phyloP scores from a whole-genome alignment of 2,797 vertebrate species.

The Esox lucius region DNA sequence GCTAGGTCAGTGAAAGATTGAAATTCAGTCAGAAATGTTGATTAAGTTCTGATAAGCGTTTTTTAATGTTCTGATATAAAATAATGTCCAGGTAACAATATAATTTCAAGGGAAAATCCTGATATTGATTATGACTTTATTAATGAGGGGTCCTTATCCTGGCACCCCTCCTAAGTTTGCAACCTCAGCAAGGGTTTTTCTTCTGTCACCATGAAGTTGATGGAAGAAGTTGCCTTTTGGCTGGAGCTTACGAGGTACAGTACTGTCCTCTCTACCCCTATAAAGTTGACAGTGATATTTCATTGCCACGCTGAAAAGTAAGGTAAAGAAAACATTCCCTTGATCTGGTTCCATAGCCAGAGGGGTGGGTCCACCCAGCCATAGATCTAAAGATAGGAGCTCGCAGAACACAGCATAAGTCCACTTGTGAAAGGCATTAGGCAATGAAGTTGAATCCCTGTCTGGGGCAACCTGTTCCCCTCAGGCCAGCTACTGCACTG shows the following conservation, averaged over 20 bases:
- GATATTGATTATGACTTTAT: not conserved
- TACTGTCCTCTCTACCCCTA: not conserved
- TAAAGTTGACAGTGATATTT: slow-evolving; percentile 44
- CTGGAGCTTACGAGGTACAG: not conserved
- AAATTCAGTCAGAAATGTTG: not conserved
- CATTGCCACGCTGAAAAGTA: slow-evolving; percentile 53
- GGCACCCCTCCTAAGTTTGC: not conserved
- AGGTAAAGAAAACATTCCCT: slow-evolving; percentile 46
- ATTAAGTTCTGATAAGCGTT: not conserved
- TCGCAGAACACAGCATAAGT: slow-evolving; percentile 25
- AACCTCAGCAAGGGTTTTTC: slow-evolving; percentile 42
- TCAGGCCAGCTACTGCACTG: not conserved
- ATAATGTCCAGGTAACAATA: not conserved
- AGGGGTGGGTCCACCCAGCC: not conserved
- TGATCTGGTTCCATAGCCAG: slow-evolving; percentile 31
- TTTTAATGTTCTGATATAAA: not conserved
- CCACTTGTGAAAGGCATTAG: slow-evolving; percentile 56
- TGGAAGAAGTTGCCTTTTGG: slow-evolving; percentile 19
- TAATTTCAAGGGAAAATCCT: not conserved
- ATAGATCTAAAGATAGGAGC: slow-evolving; percentile 44
- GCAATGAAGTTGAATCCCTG: slow-evolving; percentile 21
- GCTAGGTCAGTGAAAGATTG: not conserved
- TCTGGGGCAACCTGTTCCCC: not conserved
- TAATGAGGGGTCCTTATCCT: not conserved
- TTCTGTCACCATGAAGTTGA: slow-evolving; percentile 57